These are phyloP conservation scores for Rhinoptilus africanus DNA, from an alignment of 2,113 vertebrate genomes.

Conservation along the genomic window DNA sequence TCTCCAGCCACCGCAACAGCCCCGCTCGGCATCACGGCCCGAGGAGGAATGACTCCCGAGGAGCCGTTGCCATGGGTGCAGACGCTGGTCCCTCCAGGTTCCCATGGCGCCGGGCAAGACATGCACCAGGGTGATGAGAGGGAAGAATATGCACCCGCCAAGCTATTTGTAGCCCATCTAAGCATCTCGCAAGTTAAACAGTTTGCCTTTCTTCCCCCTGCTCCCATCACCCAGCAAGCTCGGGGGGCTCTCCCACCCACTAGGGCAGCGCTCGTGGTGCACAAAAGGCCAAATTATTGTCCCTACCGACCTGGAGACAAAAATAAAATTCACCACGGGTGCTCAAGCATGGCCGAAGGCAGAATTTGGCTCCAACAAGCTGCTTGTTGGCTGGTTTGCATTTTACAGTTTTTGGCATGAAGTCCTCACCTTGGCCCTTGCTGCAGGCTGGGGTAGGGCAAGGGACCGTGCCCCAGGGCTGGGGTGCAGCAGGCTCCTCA, in stretches of 20 bases:
- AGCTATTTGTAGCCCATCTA: constrained; percentile 43
- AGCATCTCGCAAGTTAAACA: constrained; percentile 59
- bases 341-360: not conserved
- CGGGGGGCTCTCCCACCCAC: not conserved
- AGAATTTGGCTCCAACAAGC: not conserved
- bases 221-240: not conserved
- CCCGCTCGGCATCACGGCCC: not conserved
- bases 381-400: not conserved
- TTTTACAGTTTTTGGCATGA: not conserved
- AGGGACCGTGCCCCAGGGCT: not conserved
- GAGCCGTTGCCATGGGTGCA: constrained; percentile 74
- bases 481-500: not conserved
- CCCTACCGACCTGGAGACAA: not conserved
- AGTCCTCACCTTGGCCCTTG: not conserved
- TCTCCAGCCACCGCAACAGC: not conserved
- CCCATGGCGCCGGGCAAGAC: constrained; percentile 75
- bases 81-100: constrained; percentile 70
- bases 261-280: fast-evolving
- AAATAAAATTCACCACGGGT: not conserved
- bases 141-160: constrained; percentile 9
- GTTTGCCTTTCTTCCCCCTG: not conserved
- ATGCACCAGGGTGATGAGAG: not conserved
- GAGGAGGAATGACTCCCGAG: constrained; percentile 71
- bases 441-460: not conserved
- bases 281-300: not conserved